Evolutionary conservation across 2,113 vertebrate species (phyloP).

Genomic region (Galbula dea): DNA sequence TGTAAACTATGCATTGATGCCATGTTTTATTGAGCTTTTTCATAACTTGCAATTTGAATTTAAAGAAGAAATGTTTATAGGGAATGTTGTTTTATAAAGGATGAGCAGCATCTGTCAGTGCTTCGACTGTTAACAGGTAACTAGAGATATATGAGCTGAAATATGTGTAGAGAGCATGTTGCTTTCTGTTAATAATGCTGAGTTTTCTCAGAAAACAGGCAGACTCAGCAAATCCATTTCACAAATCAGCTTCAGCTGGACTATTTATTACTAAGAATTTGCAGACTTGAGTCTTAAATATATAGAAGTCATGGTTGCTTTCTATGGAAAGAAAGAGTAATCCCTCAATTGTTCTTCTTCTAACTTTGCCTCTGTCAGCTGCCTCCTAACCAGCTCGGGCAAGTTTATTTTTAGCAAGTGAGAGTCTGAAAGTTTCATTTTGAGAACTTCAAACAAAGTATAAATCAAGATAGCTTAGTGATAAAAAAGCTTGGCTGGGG

Average conservation of each 20-base stretch:
- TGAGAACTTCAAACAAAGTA: slow-evolving; percentile 42
- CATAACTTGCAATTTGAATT: background rate
- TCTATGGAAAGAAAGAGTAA: background rate
- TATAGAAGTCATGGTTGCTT: background rate
- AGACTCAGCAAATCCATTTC: background rate
- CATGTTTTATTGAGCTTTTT: background rate
- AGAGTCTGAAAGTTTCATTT: slow-evolving; percentile 38
- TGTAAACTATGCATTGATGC: background rate
- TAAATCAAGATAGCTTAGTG: slow-evolving; percentile 49
- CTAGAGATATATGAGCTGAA: background rate
- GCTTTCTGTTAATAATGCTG: background rate
- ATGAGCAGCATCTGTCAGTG: background rate
- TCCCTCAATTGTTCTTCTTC: background rate
- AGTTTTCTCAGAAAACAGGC: background rate
- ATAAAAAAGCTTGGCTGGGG: slow-evolving; percentile 33
- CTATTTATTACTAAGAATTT: background rate
- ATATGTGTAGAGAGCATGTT: background rate
- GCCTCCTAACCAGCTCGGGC: background rate
- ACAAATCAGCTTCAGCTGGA: background rate
- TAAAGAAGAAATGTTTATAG: background rate
- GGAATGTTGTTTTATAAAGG: background rate
- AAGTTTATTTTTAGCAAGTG: background rate
- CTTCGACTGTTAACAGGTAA: background rate
- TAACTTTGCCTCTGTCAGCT: background rate
- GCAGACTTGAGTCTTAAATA: background rate